Evolutionary conservation across 2,888 invertebrate genomes (phyloP).

Genomic region (Stenichneumon culpator): DNA sequence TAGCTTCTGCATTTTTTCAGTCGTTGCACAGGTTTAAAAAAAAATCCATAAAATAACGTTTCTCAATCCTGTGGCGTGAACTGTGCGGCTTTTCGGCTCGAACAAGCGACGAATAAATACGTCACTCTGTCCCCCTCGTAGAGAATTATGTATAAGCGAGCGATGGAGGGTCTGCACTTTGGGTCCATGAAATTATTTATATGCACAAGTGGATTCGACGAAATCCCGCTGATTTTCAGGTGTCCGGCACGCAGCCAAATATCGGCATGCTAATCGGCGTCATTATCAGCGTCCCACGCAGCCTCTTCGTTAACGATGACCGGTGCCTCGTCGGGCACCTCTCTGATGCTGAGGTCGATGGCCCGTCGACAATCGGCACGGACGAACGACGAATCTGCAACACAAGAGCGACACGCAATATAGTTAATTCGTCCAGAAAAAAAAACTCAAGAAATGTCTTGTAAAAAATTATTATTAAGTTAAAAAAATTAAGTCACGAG

Average conservation of each 20-base stretch:
- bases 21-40: not conserved
- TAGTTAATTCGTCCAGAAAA: constrained; percentile 5
- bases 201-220: not conserved
- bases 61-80: not conserved
- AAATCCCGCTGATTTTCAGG: constrained; percentile 19
- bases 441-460: not conserved
- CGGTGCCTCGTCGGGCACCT: constrained; percentile 55
- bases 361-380: constrained; percentile 67
- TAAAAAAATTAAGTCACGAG: not conserved
- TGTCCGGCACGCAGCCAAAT: constrained; percentile 40
- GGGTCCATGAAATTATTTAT: constrained; percentile 12
- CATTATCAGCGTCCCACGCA: constrained; percentile 53
- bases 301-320: constrained; percentile 60
- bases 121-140: not conserved
- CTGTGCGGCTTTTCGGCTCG: too few species aligned
- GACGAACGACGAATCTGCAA: constrained; percentile 72
- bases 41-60: not conserved
- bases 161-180: constrained; percentile 4
- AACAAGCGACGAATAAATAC: not conserved
- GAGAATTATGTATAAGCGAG: constrained; percentile 1
- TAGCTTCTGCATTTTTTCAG: not conserved
- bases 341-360: constrained; percentile 46
- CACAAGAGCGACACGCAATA: constrained; percentile 2
- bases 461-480: not conserved
- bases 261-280: constrained; percentile 58